phyloP scores from a whole-genome alignment of 2,888 invertebrate species.

The Caenorhabditis virilis region DNA sequence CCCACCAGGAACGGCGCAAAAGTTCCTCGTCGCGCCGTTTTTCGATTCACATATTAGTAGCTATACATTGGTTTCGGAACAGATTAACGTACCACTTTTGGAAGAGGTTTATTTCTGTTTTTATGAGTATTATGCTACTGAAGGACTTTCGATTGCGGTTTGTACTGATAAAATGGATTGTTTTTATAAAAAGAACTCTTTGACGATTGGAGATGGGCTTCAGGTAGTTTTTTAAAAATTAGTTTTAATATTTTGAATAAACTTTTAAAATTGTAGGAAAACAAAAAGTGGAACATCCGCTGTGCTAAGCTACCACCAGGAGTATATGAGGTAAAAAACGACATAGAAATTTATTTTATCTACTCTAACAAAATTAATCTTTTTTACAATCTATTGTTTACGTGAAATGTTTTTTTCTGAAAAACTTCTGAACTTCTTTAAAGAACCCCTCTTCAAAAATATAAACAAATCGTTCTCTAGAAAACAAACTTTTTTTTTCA shows the following conservation, averaged over 20 bases:
- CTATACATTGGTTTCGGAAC: conserved; percentile 49
- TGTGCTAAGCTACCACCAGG: conserved; percentile 55
- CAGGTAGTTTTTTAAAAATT: conserved; percentile 19
- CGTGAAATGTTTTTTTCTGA: neutral
- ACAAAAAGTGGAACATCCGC: conserved; percentile 55
- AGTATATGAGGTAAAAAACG: conserved; percentile 53
- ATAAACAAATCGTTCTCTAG: no score
- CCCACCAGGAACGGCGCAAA: conserved; percentile 50
- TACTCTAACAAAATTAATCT: no score
- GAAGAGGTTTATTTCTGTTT: conserved; percentile 60
- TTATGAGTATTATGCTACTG: conserved; percentile 56
- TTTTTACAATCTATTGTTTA: no score
- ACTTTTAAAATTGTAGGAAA: conserved; percentile 32
- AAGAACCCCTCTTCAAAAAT: no score
- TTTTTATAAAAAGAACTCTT: conserved; percentile 51
- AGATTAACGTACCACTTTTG: conserved; percentile 34
- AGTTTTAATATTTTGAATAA: neutral
- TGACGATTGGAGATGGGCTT: conserved; percentile 36
- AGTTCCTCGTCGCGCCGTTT: conserved; percentile 51
- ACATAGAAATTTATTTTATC: no score
- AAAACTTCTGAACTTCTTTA: conserved; percentile 2
- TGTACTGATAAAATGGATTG: conserved; percentile 59
- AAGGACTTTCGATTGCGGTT: conserved; percentile 46
- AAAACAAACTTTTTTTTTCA: neutral
- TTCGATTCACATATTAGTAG: conserved; percentile 45